Base-by-base conservation (phyloP, 2,888 invertebrate genomes). In the Bellardia pandia region DNA sequence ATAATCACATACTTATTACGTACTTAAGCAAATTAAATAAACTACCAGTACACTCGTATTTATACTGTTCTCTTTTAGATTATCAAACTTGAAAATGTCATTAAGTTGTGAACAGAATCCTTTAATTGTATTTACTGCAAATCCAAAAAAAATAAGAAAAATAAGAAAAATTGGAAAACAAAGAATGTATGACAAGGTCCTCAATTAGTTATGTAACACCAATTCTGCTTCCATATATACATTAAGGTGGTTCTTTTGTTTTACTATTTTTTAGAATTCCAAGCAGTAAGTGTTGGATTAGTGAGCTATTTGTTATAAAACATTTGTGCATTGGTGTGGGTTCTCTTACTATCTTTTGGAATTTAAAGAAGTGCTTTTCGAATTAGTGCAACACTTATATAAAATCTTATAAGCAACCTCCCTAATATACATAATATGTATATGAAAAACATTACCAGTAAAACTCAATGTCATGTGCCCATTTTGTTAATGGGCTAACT, bases 1-100 rank as follows among this genome's bases (percentile, higher is more conserved):
- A 69, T 76, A 68, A 76, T 82, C 75, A 51, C 75, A 37, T 75
- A 58, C 60, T 81, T 81, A 68, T 11, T 58, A 48, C n/a, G n/a
- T 66, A 68, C 58, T 82, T 60, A 69, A 68, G 51, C 40, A 60
- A 82, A 76, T 69, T 69, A 64, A 69, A 69, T 72, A 56, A 68
- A 64, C 51, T 69, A 30, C 30, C 16, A 42, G 9, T 4, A 58
- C 23, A 30, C 58, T 56, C 23, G 16, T 56, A 56, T 3, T 56
- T 0, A 8, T 56, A 23, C 9, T 23, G 45, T 45, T 45, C 13
- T 45, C 37, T 69, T 51, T 33, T 2, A 42, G 37, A 58, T 81
- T 74, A 74, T 45, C 37, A 72, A 72, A 79, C n/a, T 71, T 71
- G 16, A 68, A 71, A 71, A 16, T 71, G 53, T 53, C 56, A 40